Percentiles rank a stretch among this genome's conserved stretches.
Evolutionary conservation across 2,797 vertebrate genomes (phyloP).

Genomic region (Oophaga sylvatica): DNA sequence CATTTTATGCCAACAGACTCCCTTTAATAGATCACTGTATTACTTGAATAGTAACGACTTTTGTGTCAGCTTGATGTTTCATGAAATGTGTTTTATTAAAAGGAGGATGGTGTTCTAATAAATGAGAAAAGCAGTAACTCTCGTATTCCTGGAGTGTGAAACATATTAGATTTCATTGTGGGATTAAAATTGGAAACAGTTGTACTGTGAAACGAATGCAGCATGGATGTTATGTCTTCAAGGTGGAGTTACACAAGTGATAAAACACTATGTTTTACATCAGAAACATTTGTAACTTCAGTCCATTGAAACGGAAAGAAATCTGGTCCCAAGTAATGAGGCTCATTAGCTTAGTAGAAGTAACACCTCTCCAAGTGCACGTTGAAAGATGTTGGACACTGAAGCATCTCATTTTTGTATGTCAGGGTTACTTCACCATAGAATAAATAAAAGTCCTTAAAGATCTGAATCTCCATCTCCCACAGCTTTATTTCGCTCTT

Average conservation of each 20-base stretch:
- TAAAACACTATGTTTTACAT: neutral
- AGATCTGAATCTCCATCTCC: neutral
- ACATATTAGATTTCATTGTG: neutral
- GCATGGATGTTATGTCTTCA: too few species aligned
- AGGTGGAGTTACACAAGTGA: neutral
- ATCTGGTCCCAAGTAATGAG: neutral
- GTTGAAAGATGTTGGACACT: neutral
- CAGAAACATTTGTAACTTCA: neutral
- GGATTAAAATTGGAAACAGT: neutral
- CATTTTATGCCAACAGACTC: too few species aligned
- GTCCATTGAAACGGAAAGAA: neutral
- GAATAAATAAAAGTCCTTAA: neutral
- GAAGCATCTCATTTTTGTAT: neutral
- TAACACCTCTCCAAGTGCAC: neutral
- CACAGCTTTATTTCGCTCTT: neutral
- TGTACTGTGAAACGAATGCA: neutral
- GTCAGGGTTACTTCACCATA: neutral
- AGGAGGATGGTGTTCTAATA: neutral
- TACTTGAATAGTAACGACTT: neutral
- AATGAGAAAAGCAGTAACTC: neutral
- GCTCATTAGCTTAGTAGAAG: neutral
- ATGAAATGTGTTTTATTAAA: neutral
- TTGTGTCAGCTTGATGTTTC: neutral
- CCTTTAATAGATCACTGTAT: neutral
- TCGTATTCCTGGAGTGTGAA: neutral